Evolutionary conservation across 2,888 invertebrate species (phyloP).

Genomic region (Ceriagrion tenellum): DNA sequence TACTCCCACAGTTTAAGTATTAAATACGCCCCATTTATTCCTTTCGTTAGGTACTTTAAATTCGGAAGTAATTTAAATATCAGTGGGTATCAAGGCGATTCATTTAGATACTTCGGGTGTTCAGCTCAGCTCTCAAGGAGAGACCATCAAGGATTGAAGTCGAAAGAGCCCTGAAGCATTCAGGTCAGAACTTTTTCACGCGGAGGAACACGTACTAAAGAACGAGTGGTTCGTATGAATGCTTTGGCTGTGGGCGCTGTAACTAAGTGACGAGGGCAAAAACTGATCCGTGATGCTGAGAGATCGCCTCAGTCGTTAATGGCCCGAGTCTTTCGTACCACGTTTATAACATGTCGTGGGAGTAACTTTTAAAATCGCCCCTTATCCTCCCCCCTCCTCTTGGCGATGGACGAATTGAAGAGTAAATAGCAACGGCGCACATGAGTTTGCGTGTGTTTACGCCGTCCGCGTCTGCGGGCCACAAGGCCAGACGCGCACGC

Average conservation of each 20-base stretch:
- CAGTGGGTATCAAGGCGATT: too few species aligned
- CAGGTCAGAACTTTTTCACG: too few species aligned
- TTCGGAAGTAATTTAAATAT: too few species aligned
- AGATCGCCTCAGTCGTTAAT: neutral
- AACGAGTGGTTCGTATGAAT: too few species aligned
- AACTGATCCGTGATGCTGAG: neutral
- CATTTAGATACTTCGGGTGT: too few species aligned
- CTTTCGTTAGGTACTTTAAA: too few species aligned
- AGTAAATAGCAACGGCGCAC: neutral
- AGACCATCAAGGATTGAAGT: too few species aligned
- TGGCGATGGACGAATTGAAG: neutral
- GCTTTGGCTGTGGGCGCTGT: neutral
- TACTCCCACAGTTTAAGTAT: too few species aligned
- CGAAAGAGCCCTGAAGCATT: too few species aligned
- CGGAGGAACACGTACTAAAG: too few species aligned
- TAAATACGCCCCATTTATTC: too few species aligned
- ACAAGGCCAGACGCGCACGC: constrained; percentile 51
- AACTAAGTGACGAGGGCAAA: neutral
- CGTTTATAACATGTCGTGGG: neutral
- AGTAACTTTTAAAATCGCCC: neutral
- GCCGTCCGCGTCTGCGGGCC: neutral
- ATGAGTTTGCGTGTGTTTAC: neutral
- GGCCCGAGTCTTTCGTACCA: neutral
- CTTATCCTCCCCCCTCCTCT: neutral
- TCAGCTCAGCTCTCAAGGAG: too few species aligned